Evolutionary conservation across 2,113 vertebrate genomes (phyloP).

Genomic region (Hypocryptadius cinnamomeus): DNA sequence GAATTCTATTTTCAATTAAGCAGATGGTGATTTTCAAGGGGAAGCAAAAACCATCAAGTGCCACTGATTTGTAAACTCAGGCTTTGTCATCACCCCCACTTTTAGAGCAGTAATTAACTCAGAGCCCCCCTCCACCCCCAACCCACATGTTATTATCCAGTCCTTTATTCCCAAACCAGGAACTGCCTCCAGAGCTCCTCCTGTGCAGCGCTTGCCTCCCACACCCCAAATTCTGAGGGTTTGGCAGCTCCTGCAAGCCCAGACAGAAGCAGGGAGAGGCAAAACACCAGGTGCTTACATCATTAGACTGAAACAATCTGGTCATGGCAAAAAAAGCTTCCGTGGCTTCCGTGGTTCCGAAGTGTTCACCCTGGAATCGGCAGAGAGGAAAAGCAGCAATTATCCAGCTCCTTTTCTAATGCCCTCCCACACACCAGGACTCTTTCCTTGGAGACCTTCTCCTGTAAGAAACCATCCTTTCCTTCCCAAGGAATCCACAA

Average conservation of each 20-base stretch:
- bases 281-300: conserved; percentile 73
- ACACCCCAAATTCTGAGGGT: background rate
- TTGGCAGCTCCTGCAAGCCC: background rate
- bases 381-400: background rate
- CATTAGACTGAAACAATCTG: conserved; percentile 94
- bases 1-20: background rate
- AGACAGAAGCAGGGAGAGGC: background rate
- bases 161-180: background rate
- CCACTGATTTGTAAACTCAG: background rate
- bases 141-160: background rate
- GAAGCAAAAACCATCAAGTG: background rate
- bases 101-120: background rate
- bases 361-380: conserved; percentile 84
- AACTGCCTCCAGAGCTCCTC: background rate
- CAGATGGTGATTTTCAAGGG: background rate
- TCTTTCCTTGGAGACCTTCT: background rate
- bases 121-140: background rate
- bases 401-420: background rate
- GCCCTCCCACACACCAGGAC: fast-evolving
- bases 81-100: background rate
- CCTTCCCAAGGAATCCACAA: background rate
- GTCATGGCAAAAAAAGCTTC: conserved; percentile 99
- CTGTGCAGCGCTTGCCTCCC: background rate
- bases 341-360: conserved; percentile 93
- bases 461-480: background rate